phyloP scores from a whole-genome alignment of 2,113 vertebrate genomes.

The Catharus minimus region DNA sequence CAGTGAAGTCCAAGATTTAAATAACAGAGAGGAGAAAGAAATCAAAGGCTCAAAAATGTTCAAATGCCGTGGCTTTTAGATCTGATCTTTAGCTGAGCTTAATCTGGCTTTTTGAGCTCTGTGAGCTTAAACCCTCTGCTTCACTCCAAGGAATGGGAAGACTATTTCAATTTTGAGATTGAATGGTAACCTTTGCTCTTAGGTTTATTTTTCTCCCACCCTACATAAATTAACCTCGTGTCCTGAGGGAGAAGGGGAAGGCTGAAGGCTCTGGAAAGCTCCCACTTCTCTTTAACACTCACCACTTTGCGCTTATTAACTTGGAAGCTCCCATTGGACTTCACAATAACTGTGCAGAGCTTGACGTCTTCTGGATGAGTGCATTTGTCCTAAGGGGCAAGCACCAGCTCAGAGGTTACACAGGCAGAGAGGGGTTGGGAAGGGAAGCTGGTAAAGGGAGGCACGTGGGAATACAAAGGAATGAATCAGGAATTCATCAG shows the following conservation, averaged over 20 bases:
- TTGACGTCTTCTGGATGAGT: slow-evolving; percentile 97
- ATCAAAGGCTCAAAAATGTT: background rate
- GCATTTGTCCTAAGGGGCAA: slow-evolving; percentile 89
- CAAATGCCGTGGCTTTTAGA: slow-evolving; percentile 42
- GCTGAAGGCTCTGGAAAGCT: background rate
- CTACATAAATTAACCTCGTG: background rate
- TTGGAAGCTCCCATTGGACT: slow-evolving; percentile 95
- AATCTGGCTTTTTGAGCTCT: slow-evolving; percentile 14
- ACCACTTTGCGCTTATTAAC: slow-evolving; percentile 97
- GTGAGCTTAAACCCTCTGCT: slow-evolving; percentile 27
- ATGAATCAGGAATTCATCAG: background rate
- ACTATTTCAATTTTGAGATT: slow-evolving; percentile 2
- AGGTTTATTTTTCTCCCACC: slow-evolving; percentile 33
- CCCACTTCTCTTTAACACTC: slow-evolving; percentile 66
- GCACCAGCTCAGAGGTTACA: slow-evolving; percentile 65
- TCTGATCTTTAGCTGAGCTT: slow-evolving; percentile 53
- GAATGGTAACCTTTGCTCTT: slow-evolving; percentile 47
- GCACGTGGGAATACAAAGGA: background rate
- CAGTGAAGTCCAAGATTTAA: background rate
- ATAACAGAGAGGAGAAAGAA: slow-evolving; percentile 4
- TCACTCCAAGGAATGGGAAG: slow-evolving; percentile 37
- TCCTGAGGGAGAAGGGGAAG: slow-evolving; percentile 5
- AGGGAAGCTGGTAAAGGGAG: background rate
- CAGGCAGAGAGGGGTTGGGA: background rate
- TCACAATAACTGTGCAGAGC: slow-evolving; percentile 94